Evolutionary conservation across 2,888 invertebrate genomes (phyloP), one percentile per base, ranked within the genome.

Genomic region (Entomobrya proxima): DNA sequence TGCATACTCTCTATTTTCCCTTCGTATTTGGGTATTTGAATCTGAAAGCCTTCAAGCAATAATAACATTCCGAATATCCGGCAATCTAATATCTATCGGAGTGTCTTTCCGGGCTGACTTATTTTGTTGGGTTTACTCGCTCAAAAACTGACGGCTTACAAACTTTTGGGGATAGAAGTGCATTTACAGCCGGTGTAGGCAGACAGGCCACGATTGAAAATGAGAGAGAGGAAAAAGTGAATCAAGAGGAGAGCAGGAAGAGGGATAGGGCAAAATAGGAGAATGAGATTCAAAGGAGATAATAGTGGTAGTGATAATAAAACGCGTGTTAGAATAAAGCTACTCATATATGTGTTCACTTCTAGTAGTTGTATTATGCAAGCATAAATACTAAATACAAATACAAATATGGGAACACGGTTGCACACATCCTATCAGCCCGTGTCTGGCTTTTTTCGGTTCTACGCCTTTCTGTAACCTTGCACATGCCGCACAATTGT

Each of bases 21-120:
- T 47, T 27, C n/a, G 37, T 21, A 35, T 74, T 74, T 75, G 11
- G 27, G 0, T 18, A 30, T 72, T 74, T 74, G 55, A 64, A 61
- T 64, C 67, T 50, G 52, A 52, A 75, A 77, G 76, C 35, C 76
- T 61, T 50, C 32, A 40, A 83, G 83, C 76, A 55, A 83, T 69
- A 83, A 83, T 69, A 75, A 82, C 55, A 69, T 83, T 77, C 52
- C 21, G 77, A 77, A 77, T 83, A 83, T 83, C 83, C 83, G 76
- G 76, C 52, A 83, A 83, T 83, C 83, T 83, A 83, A 81, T 81
- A 81, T 81, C 80, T 50, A 82, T 75, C 61, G 37, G 30, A 82
- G 44, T 64, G 50, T 35, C 40, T 74, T 82, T 82, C 75, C 82
- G 74, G 82, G 37, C 55, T 61, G 44, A 35, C 67, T 79, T 79